Evolutionary conservation across 1,140 invertebrate species (phyloP), one percentile per base, ranked within the genome.

Genomic region (Bombus turneri): DNA sequence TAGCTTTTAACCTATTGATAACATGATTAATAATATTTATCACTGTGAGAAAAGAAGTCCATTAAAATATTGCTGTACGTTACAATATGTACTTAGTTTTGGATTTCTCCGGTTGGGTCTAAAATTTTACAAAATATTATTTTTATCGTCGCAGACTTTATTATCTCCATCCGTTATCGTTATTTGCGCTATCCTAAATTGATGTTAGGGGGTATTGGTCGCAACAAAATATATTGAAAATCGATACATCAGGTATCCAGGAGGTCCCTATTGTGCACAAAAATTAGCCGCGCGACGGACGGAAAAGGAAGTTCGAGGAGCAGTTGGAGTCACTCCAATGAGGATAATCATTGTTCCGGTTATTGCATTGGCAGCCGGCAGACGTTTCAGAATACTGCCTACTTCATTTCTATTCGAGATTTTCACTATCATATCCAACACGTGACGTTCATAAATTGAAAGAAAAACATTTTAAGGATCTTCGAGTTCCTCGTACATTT

Each of bases 241-340:
- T 77, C 77, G 66, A 83, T 83, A 71, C 53, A 69, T 59, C 74
- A 59, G 64, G 53, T 76, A 83, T 39, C 62, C 37, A 57, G 66
- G 15, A 41, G 37, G 28, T 79, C 68, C 47, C 68, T 86, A 77
- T 85, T 85, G 83, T 84, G 69, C 31, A 53, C 31, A 43, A 66
- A 82, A 78, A 77, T 57, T 68, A 69, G 18, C 68, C 59, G 43
- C 78, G 31, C 62, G 28, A 80, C 41, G 66, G 41, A 53, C 25
- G n/a, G 15, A 66, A 72, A 83, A 82, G 62, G 47, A 81, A 81
- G 57, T 43, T 79, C 39, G 68, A 88, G 74, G 18, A 59, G 81
- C 74, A 81, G 83, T 92, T 93, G 93, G 92, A 93, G 57, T 83
- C 80, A 83, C 74, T 93, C 93, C 92, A 93, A 91, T 88, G 85